Evolutionary conservation across 2,797 vertebrate species (phyloP), one percentile per base, ranked within the genome.

Genomic region (Chiloscyllium punctatum): DNA sequence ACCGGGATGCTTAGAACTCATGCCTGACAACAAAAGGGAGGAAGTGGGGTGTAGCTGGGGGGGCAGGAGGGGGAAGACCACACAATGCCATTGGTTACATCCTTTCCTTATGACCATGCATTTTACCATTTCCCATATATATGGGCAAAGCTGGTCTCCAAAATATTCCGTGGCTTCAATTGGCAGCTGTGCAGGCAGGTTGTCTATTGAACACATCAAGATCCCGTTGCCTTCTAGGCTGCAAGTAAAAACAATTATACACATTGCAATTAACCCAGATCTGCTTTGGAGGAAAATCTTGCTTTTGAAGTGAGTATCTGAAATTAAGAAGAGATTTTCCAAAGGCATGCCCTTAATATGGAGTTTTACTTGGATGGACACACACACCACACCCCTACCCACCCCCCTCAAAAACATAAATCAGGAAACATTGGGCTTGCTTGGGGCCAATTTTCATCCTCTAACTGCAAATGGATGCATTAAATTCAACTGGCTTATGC

Each of bases 181-280:
- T 18, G 99, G 99, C 77, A 99, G 98, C 97, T 99, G 99, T 94
- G 99, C 99, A 0, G 99, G 99, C 86, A 99, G 97, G 97, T 99
- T 99, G 97, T 99, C 99, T 94, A 99, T 99, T 96, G 99, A 99
- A 97, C 99, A 99, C 99, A 99, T 99, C 96, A 99, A 98, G 97
- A 99, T 98, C 48, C 99, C 99, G 0, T 97, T 98, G 91, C 99
- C 99, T 97, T 99, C 99, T 96, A 99, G 98, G 33, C 99, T 99
- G 96, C 33, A 96, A 53, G 96, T 95, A 96, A 9, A 92, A 37
- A 92, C n/a, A 92, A 42, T 92, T 69, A 68, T 16, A 8, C 9
- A 95, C 0, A 95, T 18, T 72, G 27, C 27, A 5, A 30, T 42
- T 53, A 74, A 48, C 15, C 15, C 16, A 57, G 1, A 30, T 33